phyloP scores from a whole-genome alignment of 2,113 vertebrate genomes.

The Mionectes macconnelli region DNA sequence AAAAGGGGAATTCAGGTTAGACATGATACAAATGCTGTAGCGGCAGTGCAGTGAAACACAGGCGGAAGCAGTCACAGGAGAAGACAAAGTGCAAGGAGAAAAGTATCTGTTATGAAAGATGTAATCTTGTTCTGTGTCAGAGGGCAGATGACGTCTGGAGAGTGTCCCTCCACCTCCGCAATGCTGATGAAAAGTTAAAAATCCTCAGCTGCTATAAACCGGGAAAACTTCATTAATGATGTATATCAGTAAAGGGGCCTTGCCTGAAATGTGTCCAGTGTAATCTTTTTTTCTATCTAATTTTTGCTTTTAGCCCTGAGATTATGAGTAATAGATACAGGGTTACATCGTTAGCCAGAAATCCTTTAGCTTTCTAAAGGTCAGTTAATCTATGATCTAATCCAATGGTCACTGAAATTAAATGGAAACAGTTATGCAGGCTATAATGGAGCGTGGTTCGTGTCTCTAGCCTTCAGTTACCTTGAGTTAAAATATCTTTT shows the following conservation, averaged over 20 bases:
- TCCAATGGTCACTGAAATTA: slow-evolving; percentile 32
- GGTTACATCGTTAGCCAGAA: slow-evolving; percentile 11
- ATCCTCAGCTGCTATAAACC: neutral
- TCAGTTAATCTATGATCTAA: slow-evolving; percentile 61
- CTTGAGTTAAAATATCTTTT: neutral
- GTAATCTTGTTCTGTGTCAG: neutral
- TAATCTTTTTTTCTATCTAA: slow-evolving; percentile 11
- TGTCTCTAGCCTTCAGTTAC: neutral
- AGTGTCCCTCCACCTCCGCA: neutral
- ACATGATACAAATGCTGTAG: neutral
- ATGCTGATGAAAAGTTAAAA: slow-evolving; percentile 1
- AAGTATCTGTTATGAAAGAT: neutral
- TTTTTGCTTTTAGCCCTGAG: slow-evolving; percentile 41
- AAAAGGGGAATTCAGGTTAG: neutral
- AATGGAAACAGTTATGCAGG: neutral
- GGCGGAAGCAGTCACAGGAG: neutral
- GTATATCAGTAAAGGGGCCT: neutral
- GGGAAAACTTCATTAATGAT: slow-evolving; percentile 26
- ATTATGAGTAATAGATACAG: slow-evolving; percentile 27
- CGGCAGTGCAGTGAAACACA: neutral
- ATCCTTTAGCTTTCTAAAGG: slow-evolving; percentile 43
- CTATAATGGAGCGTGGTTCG: neutral
- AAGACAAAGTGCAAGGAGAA: neutral
- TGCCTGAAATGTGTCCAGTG: neutral
- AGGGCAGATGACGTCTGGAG: neutral